Conservation (phyloP, 2,113 vertebrate genomes). For the Mixornis gularis region DNA sequence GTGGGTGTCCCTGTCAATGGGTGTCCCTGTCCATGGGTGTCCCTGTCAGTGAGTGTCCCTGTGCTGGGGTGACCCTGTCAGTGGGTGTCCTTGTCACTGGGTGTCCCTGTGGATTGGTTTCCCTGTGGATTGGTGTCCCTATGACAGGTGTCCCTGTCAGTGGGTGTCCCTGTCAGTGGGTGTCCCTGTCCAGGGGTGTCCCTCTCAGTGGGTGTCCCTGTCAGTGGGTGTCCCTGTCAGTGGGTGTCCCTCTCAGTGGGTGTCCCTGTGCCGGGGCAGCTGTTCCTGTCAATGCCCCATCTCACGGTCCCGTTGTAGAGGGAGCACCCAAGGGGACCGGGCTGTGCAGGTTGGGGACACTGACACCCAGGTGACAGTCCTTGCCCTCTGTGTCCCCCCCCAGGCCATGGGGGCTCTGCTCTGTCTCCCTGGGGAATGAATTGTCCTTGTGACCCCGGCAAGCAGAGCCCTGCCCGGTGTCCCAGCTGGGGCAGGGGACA, state of each 20-base stretch:
- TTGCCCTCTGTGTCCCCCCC: neutral
- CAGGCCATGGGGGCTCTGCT: neutral
- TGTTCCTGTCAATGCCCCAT: neutral
- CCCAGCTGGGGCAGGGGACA: rapidly evolving
- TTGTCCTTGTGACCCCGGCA: rapidly evolving
- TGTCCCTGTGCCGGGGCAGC: no score
- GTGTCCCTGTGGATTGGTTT: neutral
- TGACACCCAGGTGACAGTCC: neutral
- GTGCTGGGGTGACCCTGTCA: no score
- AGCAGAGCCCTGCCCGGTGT: neutral
- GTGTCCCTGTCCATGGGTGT: neutral
- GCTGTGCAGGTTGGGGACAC: neutral
- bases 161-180: no score
- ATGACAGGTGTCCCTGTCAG: neutral
- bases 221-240: neutral
- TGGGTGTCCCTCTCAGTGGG: neutral
- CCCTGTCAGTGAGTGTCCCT: no score
- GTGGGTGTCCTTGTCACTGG: no score
- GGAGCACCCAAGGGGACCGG: neutral
- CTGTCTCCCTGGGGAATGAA: neutral
- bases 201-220: neutral
- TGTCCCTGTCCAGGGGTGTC: neutral
- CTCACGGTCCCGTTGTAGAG: rapidly evolving
- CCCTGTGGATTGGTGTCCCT: neutral
- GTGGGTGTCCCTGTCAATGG: no score